Percentiles rank a stretch among this genome's conserved stretches.
phyloP scores from a whole-genome alignment of 2,113 vertebrate species.

The Ameiurus melas region DNA sequence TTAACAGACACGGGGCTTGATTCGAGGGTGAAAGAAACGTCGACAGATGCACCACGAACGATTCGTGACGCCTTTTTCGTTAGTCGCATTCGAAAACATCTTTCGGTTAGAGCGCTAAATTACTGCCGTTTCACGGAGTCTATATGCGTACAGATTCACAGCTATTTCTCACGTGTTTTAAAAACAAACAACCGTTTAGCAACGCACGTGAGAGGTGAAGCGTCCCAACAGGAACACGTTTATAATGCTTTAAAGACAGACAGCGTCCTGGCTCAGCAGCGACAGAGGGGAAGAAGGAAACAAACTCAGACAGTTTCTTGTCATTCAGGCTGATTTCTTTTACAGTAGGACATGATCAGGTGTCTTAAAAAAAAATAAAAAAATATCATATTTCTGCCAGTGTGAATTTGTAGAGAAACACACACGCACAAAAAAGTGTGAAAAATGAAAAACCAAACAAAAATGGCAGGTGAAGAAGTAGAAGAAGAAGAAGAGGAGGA shows the following conservation, averaged over 20 bases:
- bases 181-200: slow-evolving; percentile 3
- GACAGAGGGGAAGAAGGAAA: not conserved
- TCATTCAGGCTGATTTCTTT: slow-evolving; percentile 24
- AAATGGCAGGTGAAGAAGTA: not conserved
- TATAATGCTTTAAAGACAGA: not conserved
- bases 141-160: slow-evolving; percentile 15
- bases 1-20: not conserved
- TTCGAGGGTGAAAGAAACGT: not conserved
- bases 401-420: slow-evolving; percentile 40
- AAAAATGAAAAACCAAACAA: slow-evolving; percentile 19
- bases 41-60: not conserved
- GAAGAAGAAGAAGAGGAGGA: not conserved
- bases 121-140: slow-evolving; percentile 22
- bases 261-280: not conserved
- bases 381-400: slow-evolving; percentile 29
- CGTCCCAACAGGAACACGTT: not conserved
- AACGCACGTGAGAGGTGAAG: not conserved
- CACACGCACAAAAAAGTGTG: slow-evolving; percentile 36
- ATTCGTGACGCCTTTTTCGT: not conserved
- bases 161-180: slow-evolving; percentile 35
- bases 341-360: not conserved
- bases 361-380: not conserved
- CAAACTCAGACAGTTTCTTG: slow-evolving; percentile 24
- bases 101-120: slow-evolving; percentile 2
- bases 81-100: not conserved